Percentiles rank a stretch among this genome's conserved stretches.
phyloP scores from a whole-genome alignment of 2,888 invertebrate species.

The Metellina segmentata region DNA sequence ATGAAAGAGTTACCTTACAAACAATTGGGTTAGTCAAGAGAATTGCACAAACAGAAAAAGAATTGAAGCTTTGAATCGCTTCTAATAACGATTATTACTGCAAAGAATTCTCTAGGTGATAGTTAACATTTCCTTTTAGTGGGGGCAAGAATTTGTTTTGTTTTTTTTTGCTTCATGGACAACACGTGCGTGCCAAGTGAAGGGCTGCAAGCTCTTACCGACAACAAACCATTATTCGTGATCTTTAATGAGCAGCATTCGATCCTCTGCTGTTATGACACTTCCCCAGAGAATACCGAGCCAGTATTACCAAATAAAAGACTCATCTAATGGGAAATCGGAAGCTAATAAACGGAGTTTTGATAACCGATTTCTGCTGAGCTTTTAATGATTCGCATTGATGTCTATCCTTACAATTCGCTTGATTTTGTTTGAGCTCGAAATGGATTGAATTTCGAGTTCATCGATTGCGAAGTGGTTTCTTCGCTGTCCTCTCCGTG shows the following conservation, averaged over 20 bases:
- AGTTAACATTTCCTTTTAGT: constrained; percentile 4
- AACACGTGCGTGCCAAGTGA: too few species aligned
- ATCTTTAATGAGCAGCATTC: constrained; percentile 27
- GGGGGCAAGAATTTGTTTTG: too few species aligned
- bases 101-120: background rate
- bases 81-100: constrained; percentile 16
- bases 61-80: background rate
- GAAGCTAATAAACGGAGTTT: constrained; percentile 20
- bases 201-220: background rate
- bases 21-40: background rate
- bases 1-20: too few species aligned
- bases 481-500: background rate
- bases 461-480: constrained; percentile 27
- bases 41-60: background rate
- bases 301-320: constrained; percentile 37
- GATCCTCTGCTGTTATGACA: constrained; percentile 17
- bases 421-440: constrained; percentile 36
- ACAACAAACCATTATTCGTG: constrained; percentile 35
- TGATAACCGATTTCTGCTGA: constrained; percentile 19
- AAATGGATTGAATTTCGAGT: constrained; percentile 37
- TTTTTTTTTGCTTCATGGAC: background rate
- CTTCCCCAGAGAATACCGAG: background rate
- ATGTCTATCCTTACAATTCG: background rate
- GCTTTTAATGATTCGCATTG: constrained; percentile 23
- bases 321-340: constrained; percentile 18